These are phyloP conservation scores for Scrobipalpa costella DNA, from an alignment of 2,888 invertebrate genomes.

Conservation along the genomic window DNA sequence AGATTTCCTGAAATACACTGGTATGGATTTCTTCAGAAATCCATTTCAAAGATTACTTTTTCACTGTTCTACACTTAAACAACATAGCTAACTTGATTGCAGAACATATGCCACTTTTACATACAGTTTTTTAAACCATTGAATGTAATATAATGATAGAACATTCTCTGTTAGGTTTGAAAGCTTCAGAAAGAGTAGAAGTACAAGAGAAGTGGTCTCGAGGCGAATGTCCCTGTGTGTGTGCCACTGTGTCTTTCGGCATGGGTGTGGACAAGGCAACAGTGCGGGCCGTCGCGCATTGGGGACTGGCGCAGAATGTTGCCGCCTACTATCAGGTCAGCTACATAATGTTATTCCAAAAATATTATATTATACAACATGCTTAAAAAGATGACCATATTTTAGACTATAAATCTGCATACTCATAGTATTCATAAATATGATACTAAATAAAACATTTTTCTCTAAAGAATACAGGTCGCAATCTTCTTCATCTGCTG, in stretches of 20 bases:
- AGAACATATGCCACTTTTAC: too few relatives aligned
- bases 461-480: too few relatives aligned
- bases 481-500: too few relatives aligned
- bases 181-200: conserved; percentile 85
- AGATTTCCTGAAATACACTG: too few relatives aligned
- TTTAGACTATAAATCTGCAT: too few relatives aligned
- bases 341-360: background rate
- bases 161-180: conserved; percentile 80
- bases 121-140: too few relatives aligned
- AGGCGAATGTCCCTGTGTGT: conserved; percentile 93
- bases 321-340: conserved; percentile 93
- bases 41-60: too few relatives aligned
- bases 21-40: too few relatives aligned
- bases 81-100: too few relatives aligned
- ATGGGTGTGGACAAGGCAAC: conserved; percentile 99
- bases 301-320: conserved; percentile 97
- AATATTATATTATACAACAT: background rate
- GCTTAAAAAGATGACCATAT: background rate
- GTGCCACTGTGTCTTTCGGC: conserved; percentile 98
- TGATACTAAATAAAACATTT: too few relatives aligned
- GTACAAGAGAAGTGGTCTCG: conserved; percentile 96
- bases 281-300: conserved; percentile 97
- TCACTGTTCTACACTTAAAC: too few relatives aligned
- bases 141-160: background rate
- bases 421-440: too few relatives aligned